These are phyloP conservation scores for Coelopa pilipes DNA, from an alignment of 2,888 invertebrate species.

Conservation along the genomic window DNA sequence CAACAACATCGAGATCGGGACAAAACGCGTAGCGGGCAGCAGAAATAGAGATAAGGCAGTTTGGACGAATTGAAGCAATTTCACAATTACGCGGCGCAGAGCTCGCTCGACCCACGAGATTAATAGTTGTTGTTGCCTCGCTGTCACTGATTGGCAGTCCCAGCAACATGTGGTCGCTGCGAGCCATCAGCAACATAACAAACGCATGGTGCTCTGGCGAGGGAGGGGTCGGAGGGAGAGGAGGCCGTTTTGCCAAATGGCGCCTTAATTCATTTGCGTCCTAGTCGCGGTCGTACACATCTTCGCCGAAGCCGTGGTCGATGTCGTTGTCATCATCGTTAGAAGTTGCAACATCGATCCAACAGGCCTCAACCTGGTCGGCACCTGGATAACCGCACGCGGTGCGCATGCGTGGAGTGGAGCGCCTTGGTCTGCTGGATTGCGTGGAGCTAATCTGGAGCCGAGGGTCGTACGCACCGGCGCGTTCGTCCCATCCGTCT, in stretches of 20 bases:
- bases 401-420: constrained; percentile 8
- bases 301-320: not conserved
- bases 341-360: constrained; percentile 26
- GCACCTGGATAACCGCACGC: too few relatives aligned
- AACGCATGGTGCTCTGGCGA: not conserved
- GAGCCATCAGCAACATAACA: constrained; percentile 9
- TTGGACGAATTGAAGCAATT: constrained; percentile 21
- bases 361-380: constrained; percentile 26
- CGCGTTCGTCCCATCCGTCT: not conserved
- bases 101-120: constrained; percentile 9
- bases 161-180: constrained; percentile 6
- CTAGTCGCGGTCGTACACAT: constrained; percentile 3
- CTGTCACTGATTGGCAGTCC: not conserved
- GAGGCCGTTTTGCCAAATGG: constrained; percentile 14
- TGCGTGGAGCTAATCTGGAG: not conserved
- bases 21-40: not conserved
- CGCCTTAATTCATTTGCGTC: constrained; percentile 27
- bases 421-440: too few relatives aligned
- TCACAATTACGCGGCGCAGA: constrained; percentile 24
- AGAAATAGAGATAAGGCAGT: constrained; percentile 5
- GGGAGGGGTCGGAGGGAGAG: not conserved
- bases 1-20: not conserved
- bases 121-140: constrained; percentile 17
- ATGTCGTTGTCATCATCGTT: constrained; percentile 23
- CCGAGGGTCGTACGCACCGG: not conserved